Evolutionary conservation across 2,888 invertebrate species (phyloP).

Genomic region (Thymelicus sylvestris): DNA sequence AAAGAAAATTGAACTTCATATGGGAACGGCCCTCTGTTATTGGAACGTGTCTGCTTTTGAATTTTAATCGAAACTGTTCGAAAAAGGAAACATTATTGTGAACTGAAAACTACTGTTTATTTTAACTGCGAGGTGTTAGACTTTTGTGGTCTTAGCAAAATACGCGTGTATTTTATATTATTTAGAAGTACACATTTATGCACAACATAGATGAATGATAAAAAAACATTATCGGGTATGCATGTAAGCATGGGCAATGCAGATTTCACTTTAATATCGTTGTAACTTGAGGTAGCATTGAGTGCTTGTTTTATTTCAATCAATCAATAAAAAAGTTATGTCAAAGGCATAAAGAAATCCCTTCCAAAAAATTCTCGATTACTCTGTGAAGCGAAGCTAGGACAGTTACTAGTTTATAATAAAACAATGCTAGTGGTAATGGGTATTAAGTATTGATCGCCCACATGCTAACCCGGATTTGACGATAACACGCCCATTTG

Average conservation of each 20-base stretch:
- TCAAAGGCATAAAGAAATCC: too few species aligned
- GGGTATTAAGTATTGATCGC: conserved; percentile 18
- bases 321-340: too few species aligned
- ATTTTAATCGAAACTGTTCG: conserved; percentile 37
- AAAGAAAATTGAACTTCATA: conserved; percentile 38
- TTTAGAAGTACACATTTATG: background rate
- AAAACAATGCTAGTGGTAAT: background rate
- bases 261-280: too few species aligned
- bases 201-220: background rate
- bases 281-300: too few species aligned
- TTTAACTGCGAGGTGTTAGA: conserved; percentile 14
- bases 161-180: background rate
- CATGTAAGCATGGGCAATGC: too few species aligned
- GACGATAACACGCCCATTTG: conserved; percentile 54
- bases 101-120: conserved; percentile 31
- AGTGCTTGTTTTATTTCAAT: too few species aligned
- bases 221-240: too few species aligned
- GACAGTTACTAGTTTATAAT: background rate
- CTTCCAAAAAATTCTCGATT: too few species aligned
- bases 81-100: conserved; percentile 34
- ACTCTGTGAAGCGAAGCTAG: too few species aligned
- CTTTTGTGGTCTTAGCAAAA: conserved; percentile 1
- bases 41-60: conserved; percentile 38
- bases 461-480: conserved; percentile 50
- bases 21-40: conserved; percentile 35